Percentiles rank a stretch among this genome's conserved stretches.
Evolutionary conservation across 1,140 invertebrate species (phyloP).

Genomic region (Pygmarrhopalites habei): DNA sequence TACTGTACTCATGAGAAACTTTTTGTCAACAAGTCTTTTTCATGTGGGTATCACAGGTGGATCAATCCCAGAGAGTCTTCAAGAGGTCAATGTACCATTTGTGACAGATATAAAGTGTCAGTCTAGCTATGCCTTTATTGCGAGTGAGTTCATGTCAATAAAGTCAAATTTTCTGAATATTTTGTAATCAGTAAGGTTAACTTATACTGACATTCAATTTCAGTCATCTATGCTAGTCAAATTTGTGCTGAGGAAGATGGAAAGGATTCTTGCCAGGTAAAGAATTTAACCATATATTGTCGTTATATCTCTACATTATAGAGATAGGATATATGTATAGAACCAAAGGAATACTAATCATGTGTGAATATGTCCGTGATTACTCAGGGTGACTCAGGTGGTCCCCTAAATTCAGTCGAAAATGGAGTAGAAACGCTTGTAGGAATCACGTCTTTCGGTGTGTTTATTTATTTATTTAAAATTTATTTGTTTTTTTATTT

Average conservation of each 20-base stretch:
- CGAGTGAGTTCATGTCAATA: conserved; percentile 23
- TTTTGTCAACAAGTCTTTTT: conserved; percentile 3
- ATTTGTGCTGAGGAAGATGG: conserved; percentile 43
- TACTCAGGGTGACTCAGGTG: conserved; percentile 1
- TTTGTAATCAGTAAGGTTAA: too few relatives aligned
- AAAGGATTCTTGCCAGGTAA: conserved; percentile 41
- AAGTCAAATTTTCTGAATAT: too few relatives aligned
- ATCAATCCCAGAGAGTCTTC: background rate
- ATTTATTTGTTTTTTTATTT: too few relatives aligned
- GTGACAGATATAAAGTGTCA: conserved; percentile 24
- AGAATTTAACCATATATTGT: conserved; percentile 19
- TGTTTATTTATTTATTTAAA: too few relatives aligned
- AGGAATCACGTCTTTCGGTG: conserved; percentile 47
- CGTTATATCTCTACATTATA: too few relatives aligned
- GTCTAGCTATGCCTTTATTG: conserved; percentile 25
- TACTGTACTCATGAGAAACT: background rate
- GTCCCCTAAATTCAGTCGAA: conserved; percentile 2
- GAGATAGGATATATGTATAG: too few relatives aligned
- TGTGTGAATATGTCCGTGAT: background rate
- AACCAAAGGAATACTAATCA: background rate
- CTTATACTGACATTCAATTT: too few relatives aligned
- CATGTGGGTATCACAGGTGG: conserved; percentile 26
- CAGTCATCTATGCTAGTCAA: conserved; percentile 22
- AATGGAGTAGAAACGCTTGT: conserved; percentile 41
- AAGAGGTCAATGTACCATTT: conserved; percentile 12